A percentile compares a stretch with the other conserved stretches of the same genome.
These are phyloP conservation scores for Macaca mulatta DNA, from an alignment of 2,113 vertebrate genomes.

Conservation along the genomic window DNA sequence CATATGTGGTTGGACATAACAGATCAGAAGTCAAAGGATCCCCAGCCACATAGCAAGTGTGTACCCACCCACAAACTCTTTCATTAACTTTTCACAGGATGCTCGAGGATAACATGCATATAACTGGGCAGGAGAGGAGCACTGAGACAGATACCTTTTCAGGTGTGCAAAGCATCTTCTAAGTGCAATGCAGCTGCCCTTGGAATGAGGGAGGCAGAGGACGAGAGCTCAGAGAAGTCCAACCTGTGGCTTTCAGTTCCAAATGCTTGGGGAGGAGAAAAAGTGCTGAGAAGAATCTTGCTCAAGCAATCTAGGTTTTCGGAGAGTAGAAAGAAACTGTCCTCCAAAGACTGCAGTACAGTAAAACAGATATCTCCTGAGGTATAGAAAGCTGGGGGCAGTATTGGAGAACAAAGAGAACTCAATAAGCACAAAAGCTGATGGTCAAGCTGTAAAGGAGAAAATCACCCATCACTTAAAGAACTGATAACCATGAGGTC, in stretches of 20 bases:
- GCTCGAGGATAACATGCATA: background rate
- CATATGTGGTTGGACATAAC: background rate
- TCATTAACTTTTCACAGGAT: background rate
- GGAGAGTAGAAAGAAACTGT: background rate
- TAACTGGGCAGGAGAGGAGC: background rate
- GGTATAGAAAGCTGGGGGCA: background rate
- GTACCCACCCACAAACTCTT: background rate
- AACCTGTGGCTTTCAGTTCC: background rate
- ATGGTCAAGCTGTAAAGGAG: background rate
- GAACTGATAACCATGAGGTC: background rate
- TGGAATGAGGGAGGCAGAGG: background rate
- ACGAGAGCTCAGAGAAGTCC: background rate
- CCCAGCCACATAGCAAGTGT: background rate
- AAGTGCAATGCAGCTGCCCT: background rate
- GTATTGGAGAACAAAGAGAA: background rate
- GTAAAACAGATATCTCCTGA: background rate
- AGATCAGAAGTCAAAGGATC: background rate
- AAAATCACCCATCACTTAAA: background rate
- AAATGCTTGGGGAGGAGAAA: background rate
- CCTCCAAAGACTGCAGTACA: background rate
- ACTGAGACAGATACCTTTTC: background rate
- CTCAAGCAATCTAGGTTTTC: background rate
- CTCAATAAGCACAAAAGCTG: background rate
- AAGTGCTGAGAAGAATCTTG: background rate
- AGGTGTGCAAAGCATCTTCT: background rate